These are phyloP conservation scores for Morus bassanus DNA, from an alignment of 2,797 vertebrate species.

Conservation along the genomic window DNA sequence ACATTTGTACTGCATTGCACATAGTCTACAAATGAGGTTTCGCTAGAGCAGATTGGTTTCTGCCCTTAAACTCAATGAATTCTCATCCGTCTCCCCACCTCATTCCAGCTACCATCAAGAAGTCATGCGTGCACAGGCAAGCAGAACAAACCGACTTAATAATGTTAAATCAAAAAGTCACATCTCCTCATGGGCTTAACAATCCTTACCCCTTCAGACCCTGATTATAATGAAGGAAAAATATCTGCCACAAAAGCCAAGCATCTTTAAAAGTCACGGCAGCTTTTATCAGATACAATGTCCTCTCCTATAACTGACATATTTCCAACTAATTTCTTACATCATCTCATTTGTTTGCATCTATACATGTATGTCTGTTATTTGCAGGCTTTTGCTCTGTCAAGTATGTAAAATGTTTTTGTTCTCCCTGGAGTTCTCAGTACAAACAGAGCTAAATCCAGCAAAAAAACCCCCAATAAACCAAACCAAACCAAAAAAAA, in stretches of 20 bases:
- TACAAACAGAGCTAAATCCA: background rate
- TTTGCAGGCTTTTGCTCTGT: background rate
- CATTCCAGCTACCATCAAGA: background rate
- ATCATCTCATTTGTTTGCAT: background rate
- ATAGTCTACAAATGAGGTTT: background rate
- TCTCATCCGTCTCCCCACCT: background rate
- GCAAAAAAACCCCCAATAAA: background rate
- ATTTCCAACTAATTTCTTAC: background rate
- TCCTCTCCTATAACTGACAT: background rate
- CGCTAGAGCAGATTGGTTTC: background rate
- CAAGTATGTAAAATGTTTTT: background rate
- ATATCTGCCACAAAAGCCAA: background rate
- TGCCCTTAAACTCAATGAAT: background rate
- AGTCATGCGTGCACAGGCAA: background rate
- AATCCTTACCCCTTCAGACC: background rate
- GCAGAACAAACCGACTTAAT: background rate
- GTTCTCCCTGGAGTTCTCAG: background rate
- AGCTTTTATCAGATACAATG: background rate
- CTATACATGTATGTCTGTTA: background rate
- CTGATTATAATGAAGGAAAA: background rate
- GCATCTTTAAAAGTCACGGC: background rate
- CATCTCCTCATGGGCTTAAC: background rate
- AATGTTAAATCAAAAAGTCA: background rate
- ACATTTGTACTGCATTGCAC: too few species aligned
- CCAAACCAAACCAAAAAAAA: background rate